A percentile compares a stretch with the other conserved stretches of the same genome.
These are phyloP conservation scores for Bradypodion ventrale DNA, from an alignment of 2,797 vertebrate genomes.

Conservation along the genomic window DNA sequence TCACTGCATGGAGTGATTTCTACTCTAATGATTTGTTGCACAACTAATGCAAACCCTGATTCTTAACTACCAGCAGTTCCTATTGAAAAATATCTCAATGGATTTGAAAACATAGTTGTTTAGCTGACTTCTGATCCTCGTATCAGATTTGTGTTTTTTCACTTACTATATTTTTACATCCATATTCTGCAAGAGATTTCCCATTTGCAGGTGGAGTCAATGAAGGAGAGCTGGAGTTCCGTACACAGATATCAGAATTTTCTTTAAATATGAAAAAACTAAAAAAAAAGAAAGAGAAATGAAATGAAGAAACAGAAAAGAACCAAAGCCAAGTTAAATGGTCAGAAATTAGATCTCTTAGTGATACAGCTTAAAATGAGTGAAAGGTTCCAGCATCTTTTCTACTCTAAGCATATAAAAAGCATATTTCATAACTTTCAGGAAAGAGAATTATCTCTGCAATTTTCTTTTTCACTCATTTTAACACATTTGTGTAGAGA, in stretches of 20 bases:
- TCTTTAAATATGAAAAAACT: constrained; percentile 61
- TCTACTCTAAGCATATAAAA: background rate
- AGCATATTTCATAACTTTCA: constrained; percentile 16
- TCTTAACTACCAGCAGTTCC: no score
- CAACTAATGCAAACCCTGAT: no score
- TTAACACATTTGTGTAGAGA: constrained; percentile 24
- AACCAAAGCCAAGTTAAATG: background rate
- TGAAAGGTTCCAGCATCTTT: background rate
- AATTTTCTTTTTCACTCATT: constrained; percentile 7
- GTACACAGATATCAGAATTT: constrained; percentile 38
- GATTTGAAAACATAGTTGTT: no score
- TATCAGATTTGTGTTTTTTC: constrained; percentile 23
- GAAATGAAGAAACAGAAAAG: background rate
- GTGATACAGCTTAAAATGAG: background rate
- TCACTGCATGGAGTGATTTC: background rate
- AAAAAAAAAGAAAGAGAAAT: constrained; percentile 65
- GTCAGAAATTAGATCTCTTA: background rate
- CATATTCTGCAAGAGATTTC: constrained; percentile 48
- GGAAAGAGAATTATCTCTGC: constrained; percentile 8
- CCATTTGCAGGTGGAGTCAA: constrained; percentile 42
- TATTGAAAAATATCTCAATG: no score
- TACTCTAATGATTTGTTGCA: no score
- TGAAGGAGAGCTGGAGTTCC: constrained; percentile 47
- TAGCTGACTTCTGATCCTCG: background rate
- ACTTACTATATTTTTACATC: constrained; percentile 67